Evolutionary conservation across 2,888 invertebrate species (phyloP).

Genomic region (Synergus umbraculus): DNA sequence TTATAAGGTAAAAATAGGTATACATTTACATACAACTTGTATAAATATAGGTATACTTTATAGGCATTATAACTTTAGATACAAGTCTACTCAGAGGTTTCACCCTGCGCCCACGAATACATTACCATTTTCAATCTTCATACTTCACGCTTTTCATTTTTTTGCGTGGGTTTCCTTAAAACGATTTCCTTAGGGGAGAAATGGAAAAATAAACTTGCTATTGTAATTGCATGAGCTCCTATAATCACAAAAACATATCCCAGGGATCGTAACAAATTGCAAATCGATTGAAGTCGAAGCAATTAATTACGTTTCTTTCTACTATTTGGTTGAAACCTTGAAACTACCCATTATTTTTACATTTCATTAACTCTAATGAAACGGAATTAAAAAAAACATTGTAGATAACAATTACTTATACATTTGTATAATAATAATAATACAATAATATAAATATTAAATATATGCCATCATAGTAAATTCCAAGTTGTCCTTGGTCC

Average conservation of each 20-base stretch:
- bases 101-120: not conserved
- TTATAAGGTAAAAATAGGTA: no score
- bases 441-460: no score
- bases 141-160: not conserved
- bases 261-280: not conserved
- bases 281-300: not conserved
- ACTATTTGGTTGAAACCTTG: not conserved
- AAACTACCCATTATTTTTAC: not conserved
- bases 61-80: no score
- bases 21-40: no score
- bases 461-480: no score
- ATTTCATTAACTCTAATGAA: not conserved
- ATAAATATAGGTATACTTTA: no score
- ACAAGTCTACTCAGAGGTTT: not conserved
- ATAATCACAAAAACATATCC: not conserved
- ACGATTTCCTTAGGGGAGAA: constrained; percentile 1
- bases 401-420: no score
- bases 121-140: not conserved
- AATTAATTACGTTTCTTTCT: not conserved
- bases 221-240: not conserved
- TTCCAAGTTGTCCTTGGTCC: no score
- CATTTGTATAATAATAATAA: no score
- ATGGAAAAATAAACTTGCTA: not conserved
- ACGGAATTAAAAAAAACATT: no score
- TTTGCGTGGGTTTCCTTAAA: not conserved